These are phyloP conservation scores for Brachypteracias leptosomus DNA, from an alignment of 2,113 vertebrate genomes.

Conservation along the genomic window DNA sequence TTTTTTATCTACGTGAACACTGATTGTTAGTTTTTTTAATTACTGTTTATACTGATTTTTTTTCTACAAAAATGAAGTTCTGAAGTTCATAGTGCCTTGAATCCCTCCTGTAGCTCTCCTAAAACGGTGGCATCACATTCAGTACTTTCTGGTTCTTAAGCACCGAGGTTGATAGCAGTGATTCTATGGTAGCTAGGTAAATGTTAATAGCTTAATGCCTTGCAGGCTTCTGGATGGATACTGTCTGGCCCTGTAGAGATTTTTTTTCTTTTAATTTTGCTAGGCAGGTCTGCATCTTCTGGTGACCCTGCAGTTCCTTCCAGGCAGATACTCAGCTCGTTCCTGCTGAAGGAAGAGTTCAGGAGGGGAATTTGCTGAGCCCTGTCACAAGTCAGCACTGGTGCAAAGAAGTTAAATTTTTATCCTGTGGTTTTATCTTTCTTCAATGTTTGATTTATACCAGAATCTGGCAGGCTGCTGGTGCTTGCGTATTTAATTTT, in stretches of 20 bases:
- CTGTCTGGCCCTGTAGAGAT: background rate
- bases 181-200: background rate
- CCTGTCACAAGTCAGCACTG: background rate
- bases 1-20: background rate
- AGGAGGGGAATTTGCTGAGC: background rate
- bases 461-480: background rate
- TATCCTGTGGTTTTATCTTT: background rate
- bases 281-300: background rate
- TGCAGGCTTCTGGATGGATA: background rate
- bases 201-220: background rate
- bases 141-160: background rate
- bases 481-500: background rate
- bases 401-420: background rate
- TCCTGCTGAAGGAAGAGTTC: background rate
- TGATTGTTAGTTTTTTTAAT: background rate
- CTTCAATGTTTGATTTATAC: background rate
- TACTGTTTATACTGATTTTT: background rate
- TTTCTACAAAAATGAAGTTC: background rate
- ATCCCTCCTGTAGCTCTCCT: background rate
- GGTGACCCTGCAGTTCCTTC: background rate
- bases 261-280: background rate
- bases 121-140: background rate
- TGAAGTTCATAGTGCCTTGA: background rate
- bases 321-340: background rate
- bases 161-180: background rate